phyloP scores from a whole-genome alignment of 2,888 invertebrate genomes.

The Nemotelus nigrinus region DNA sequence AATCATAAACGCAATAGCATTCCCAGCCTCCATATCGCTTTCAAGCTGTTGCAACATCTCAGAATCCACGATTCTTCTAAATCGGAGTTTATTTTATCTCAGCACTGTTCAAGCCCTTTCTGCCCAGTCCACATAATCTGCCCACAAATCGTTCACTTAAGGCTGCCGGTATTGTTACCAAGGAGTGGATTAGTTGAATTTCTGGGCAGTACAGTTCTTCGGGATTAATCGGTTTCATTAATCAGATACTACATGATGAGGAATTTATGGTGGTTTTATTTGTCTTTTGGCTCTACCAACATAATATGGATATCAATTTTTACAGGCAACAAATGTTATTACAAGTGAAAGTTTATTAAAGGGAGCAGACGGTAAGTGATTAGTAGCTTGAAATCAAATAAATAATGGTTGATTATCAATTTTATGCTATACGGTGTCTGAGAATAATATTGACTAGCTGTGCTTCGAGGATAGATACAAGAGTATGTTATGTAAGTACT shows the following conservation, averaged over 20 bases:
- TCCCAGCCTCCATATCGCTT: too few species aligned
- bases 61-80: too few species aligned
- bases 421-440: not conserved
- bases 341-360: constrained; percentile 28
- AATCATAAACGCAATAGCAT: too few species aligned
- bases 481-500: too few species aligned
- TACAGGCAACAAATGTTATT: constrained; percentile 33
- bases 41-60: too few species aligned
- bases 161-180: constrained; percentile 18
- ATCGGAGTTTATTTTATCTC: not conserved
- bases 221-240: constrained; percentile 39
- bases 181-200: constrained; percentile 28
- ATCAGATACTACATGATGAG: constrained; percentile 26
- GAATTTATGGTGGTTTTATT: constrained; percentile 28
- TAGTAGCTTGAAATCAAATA: not conserved
- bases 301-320: constrained; percentile 20
- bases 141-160: not conserved
- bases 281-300: constrained; percentile 4
- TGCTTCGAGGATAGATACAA: too few species aligned
- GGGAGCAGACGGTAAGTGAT: not conserved
- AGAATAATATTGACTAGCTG: too few species aligned
- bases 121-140: not conserved
- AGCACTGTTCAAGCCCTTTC: constrained; percentile 5
- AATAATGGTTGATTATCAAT: not conserved
- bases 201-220: constrained; percentile 27